Percentiles rank a stretch among this genome's conserved stretches.
phyloP scores from a whole-genome alignment of 2,113 vertebrate species.

The Eptatretus burgeri region DNA sequence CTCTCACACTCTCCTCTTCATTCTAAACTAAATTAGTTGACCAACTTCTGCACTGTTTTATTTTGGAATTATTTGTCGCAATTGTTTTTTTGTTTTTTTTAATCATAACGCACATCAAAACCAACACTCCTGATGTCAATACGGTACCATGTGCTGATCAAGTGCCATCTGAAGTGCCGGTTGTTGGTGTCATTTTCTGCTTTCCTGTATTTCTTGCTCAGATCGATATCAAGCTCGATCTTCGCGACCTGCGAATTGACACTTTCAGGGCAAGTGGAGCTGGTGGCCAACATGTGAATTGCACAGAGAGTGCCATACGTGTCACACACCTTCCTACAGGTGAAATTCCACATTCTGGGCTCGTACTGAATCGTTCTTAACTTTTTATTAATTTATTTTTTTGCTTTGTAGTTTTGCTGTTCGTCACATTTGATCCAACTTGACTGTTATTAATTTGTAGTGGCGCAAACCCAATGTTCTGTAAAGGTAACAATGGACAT shows the following conservation, averaged over 20 bases:
- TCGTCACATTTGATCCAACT: background rate
- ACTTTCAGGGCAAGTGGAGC: conserved; percentile 57
- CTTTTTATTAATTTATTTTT: background rate
- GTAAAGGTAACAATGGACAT: background rate
- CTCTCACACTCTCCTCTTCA: too few relatives aligned
- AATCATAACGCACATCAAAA: too few relatives aligned
- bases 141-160: too few relatives aligned
- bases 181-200: too few relatives aligned
- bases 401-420: background rate
- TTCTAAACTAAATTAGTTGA: too few relatives aligned
- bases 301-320: conserved; percentile 63
- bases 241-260: conserved; percentile 47
- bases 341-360: conserved; percentile 14
- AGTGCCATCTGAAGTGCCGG: too few relatives aligned
- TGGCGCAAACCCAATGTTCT: background rate
- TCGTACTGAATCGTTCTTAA: background rate
- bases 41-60: too few relatives aligned
- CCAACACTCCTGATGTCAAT: too few relatives aligned
- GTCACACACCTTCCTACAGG: conserved; percentile 65
- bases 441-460: background rate
- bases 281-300: conserved; percentile 74
- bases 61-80: too few relatives aligned
- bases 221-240: conserved; percentile 41
- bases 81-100: too few relatives aligned
- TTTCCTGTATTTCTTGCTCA: conserved; percentile 13